Percentiles rank a stretch among this genome's conserved stretches.
These are phyloP conservation scores for Lepidothrix coronata DNA, from an alignment of 2,113 vertebrate species.

Conservation along the genomic window DNA sequence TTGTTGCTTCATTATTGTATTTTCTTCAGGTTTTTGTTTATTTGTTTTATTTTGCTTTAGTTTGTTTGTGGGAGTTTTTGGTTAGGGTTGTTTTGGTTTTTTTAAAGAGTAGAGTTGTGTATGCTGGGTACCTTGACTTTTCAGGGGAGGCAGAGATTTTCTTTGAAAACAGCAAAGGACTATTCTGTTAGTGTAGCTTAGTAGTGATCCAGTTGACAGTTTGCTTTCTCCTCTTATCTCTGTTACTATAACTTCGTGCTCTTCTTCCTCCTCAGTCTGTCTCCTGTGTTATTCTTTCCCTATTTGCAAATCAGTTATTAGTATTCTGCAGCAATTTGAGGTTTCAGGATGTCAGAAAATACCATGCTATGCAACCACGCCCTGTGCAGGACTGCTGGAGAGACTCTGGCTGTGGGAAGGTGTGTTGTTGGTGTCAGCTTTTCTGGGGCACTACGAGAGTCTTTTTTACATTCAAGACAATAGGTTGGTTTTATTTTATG, in stretches of 20 bases:
- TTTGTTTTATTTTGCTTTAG: not conserved
- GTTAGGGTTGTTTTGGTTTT: accelerated
- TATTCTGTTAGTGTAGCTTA: not conserved
- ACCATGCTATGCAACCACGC: accelerated
- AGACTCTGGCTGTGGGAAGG: accelerated
- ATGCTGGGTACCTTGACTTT: not conserved
- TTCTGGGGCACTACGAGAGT: not conserved
- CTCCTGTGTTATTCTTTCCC: not conserved
- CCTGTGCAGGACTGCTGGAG: not conserved
- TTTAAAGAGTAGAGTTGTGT: not conserved
- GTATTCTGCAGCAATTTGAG: not conserved
- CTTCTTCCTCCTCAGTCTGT: not conserved
- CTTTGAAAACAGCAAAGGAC: not conserved
- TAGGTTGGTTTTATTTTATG: not conserved
- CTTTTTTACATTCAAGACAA: not conserved
- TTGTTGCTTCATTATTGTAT: not conserved
- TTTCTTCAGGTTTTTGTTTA: not conserved
- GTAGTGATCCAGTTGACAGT: not conserved
- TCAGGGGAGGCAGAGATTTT: not conserved
- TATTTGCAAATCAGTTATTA: not conserved
- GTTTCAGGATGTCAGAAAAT: not conserved
- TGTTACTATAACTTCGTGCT: not conserved
- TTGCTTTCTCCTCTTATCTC: not conserved
- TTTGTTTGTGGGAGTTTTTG: not conserved
- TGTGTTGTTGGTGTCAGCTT: not conserved